A percentile compares a stretch with the other conserved stretches of the same genome.
These are phyloP conservation scores for Antidorcas marsupialis DNA, from an alignment of 2,113 vertebrate genomes.

Conservation along the genomic window DNA sequence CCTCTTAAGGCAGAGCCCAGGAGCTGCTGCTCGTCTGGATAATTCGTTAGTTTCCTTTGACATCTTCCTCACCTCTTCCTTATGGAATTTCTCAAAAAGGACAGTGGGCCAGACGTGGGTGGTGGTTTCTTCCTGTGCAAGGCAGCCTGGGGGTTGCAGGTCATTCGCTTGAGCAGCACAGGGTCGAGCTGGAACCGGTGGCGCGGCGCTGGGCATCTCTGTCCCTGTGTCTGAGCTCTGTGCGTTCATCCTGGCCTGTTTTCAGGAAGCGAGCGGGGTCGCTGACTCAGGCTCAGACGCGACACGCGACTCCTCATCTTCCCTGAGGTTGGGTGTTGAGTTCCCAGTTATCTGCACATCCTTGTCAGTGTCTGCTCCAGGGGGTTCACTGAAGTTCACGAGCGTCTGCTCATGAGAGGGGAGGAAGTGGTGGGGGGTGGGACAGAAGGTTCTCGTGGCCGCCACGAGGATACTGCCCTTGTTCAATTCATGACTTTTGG, in stretches of 20 bases:
- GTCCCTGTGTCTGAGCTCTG: not conserved
- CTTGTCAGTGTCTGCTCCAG: not conserved
- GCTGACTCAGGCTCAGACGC: not conserved
- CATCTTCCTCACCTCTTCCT: not conserved
- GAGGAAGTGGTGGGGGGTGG: not conserved
- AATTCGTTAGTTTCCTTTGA: not conserved
- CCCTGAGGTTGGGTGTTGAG: not conserved
- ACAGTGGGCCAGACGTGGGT: not conserved
- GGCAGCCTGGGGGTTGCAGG: not conserved
- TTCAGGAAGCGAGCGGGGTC: not conserved
- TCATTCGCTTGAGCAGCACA: not conserved
- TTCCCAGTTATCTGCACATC: not conserved
- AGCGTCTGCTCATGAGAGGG: rapidly evolving
- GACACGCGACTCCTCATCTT: not conserved
- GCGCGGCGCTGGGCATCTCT: not conserved
- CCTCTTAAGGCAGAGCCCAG: rapidly evolving
- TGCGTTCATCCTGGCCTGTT: not conserved
- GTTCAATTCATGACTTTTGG: rapidly evolving
- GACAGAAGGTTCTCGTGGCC: not conserved
- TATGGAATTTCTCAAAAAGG: not conserved
- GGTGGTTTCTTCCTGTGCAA: not conserved
- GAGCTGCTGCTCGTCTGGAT: too few relatives aligned
- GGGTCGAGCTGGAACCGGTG: not conserved
- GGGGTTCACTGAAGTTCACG: not conserved
- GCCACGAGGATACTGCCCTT: rapidly evolving